Evolutionary conservation across 2,888 invertebrate genomes (phyloP), one percentile per base, ranked within the genome.

Genomic region (Eupithecia centaureata): DNA sequence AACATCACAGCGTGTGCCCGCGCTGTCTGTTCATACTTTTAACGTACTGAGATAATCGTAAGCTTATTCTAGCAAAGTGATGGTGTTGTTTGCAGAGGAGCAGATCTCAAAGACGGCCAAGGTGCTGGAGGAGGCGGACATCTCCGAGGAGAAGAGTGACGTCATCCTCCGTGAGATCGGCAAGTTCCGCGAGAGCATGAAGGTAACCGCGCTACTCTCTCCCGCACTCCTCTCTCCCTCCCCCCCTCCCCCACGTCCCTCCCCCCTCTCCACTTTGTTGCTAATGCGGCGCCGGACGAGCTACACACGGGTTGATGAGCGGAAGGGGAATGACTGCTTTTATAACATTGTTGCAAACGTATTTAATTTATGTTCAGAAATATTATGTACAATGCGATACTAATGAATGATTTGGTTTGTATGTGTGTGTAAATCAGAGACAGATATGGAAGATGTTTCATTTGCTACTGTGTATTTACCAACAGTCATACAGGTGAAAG

Each of bases 111-210:
- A 95, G 77, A 94, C 95, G 77, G 95, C 95, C 73, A 95, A 95
- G 81, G 95, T 95, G 69, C 92, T 97, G 35, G 97, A 97, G 79
- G 97, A 97, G 81, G 96, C 97, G 33, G 98, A 98, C 86, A 96
- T 99, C 71, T 99, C 99, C 85, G 99, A 99, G 90, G 99, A 99
- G 85, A 98, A 99, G 90, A 96, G 98, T 60, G 98, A 98, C 90
- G 95, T 99, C 79, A 99, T 99, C 79, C 98, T 98, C 83, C 95
- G 98, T 79, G 99, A 99, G 95, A 99, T 99, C 89, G 98, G 98
- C 81, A 98, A 98, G 92, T 99, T 99, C 94, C 95, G 99, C 73
- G 98, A 99, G 94, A 97, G 98, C 77, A 99, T 98, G 96, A 98
- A 98, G 97, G 98, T 98, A 95, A 94, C 94, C 78, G 74, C 75